Percentiles rank a stretch among this genome's conserved stretches.
These are phyloP conservation scores for Plagodis pulveraria DNA, from an alignment of 2,888 invertebrate genomes.

Conservation along the genomic window DNA sequence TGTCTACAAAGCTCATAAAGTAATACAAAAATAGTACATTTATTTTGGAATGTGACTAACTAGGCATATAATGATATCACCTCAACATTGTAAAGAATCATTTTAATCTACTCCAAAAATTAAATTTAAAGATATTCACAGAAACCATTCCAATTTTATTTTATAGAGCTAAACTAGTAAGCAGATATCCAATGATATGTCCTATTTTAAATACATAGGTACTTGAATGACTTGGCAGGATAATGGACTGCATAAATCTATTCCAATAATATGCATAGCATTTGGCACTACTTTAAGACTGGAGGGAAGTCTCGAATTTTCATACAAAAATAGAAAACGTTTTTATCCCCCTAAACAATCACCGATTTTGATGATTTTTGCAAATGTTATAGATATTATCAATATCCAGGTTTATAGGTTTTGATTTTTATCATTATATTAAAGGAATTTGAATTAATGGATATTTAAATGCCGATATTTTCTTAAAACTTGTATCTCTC, in stretches of 20 bases:
- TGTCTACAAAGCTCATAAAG: slow-evolving; percentile 39
- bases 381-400: no score
- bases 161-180: slow-evolving; percentile 3
- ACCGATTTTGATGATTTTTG: no score
- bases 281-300: slow-evolving; percentile 20
- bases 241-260: neutral
- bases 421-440: no score
- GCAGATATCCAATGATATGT: slow-evolving; percentile 20
- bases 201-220: slow-evolving; percentile 12
- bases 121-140: no score
- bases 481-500: no score
- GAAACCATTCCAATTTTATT: neutral
- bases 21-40: slow-evolving; percentile 51
- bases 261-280: slow-evolving; percentile 8
- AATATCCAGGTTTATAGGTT: no score
- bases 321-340: no score
- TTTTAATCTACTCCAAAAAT: no score
- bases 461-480: no score
- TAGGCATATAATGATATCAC: slow-evolving; percentile 33
- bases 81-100: neutral
- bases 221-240: neutral
- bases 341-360: no score
- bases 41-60: slow-evolving; percentile 56
- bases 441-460: no score
- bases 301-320: no score